A percentile compares a stretch with the other conserved stretches of the same genome.
Evolutionary conservation across 2,113 vertebrate genomes (phyloP).

Genomic region (Nothoprocta pentlandii): DNA sequence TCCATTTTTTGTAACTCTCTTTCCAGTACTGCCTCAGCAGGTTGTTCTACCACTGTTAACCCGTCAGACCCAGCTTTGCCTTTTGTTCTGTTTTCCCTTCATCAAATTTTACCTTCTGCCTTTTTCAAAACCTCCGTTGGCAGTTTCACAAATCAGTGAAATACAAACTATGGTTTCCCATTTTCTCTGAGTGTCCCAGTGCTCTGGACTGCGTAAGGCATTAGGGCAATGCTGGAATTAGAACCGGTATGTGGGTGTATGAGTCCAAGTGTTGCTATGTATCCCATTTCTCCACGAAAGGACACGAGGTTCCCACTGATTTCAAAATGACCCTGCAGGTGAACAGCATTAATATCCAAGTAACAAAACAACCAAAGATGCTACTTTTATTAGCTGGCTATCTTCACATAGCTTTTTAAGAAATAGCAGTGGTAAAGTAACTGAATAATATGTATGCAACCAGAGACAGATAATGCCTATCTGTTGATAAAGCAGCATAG

Average conservation of each 20-base stretch:
- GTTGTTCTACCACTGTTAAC: background rate
- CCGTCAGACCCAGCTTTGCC: background rate
- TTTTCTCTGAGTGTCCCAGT: constrained; percentile 9
- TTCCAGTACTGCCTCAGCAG: background rate
- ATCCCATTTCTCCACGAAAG: background rate
- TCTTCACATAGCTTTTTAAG: constrained; percentile 58
- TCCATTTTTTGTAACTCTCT: background rate
- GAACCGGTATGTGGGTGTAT: background rate
- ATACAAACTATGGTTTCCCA: background rate
- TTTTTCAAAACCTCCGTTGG: background rate
- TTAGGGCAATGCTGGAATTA: background rate
- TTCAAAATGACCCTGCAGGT: background rate
- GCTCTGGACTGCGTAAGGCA: constrained; percentile 34
- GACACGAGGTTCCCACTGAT: background rate
- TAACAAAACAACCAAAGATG: background rate
- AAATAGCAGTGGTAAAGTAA: constrained; percentile 38
- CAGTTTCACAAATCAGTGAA: background rate
- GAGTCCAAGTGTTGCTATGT: background rate
- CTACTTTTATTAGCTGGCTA: constrained; percentile 23
- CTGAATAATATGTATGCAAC: background rate
- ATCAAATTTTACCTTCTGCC: background rate
- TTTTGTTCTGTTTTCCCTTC: background rate
- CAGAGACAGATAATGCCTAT: constrained; percentile 11
- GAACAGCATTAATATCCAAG: background rate
- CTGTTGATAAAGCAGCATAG: constrained; percentile 8